Conservation (phyloP, 2,797 vertebrate species). For the Pseudopleuronectes americanus region DNA sequence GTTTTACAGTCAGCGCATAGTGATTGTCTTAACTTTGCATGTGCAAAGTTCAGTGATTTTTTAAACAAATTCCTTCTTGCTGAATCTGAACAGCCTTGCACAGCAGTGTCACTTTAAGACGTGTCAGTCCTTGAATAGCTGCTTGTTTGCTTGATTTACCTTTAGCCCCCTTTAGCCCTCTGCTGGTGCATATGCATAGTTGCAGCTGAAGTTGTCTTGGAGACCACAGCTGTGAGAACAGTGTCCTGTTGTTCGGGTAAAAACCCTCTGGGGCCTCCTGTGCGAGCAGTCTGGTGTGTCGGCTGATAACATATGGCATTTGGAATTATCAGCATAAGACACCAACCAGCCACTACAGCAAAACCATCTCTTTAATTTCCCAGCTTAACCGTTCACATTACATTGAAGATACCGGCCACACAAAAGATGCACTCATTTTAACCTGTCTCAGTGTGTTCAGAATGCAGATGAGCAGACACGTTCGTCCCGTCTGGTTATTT, state of each 20-base stretch:
- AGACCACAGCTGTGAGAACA: not conserved
- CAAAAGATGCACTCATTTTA: not conserved
- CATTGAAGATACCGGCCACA: too few relatives aligned
- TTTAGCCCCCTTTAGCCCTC: constrained; percentile 55
- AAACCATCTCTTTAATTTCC: not conserved
- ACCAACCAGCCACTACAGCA: not conserved
- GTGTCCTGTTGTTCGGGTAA: not conserved
- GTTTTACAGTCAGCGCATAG: too few relatives aligned
- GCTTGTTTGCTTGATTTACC: constrained; percentile 3
- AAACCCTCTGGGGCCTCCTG: not conserved
- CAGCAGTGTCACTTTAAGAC: not conserved
- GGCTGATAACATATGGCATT: not conserved
- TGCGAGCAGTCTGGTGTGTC: constrained; percentile 9
- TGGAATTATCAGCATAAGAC: not conserved
- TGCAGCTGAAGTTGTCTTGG: constrained; percentile 21
- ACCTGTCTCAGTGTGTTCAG: constrained; percentile 10
- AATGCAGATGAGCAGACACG: constrained; percentile 23
- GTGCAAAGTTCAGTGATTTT: too few relatives aligned
- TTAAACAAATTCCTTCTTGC: too few relatives aligned
- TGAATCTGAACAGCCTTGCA: not conserved
- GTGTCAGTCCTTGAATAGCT: not conserved
- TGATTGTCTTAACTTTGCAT: too few relatives aligned
- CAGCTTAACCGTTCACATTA: not conserved
- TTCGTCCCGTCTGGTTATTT: constrained; percentile 55
- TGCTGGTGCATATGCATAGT: constrained; percentile 56